Base-by-base conservation (phyloP, 2,888 invertebrate species). In the Drepanosiphum platanoidis region DNA sequence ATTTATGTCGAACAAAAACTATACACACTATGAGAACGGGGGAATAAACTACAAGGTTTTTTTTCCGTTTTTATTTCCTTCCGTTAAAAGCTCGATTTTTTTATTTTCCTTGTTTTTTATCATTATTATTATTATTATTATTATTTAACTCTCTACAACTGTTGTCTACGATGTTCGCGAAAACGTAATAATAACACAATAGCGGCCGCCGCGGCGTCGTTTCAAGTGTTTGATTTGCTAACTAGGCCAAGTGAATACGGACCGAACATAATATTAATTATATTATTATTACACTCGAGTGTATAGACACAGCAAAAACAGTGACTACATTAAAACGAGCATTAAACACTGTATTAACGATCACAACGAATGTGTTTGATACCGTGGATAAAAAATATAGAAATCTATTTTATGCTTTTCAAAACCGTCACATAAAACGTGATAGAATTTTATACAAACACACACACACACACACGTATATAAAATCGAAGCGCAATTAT, bases 231-330 rank as follows among this genome's bases (percentile, higher is more conserved):
- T 36, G 80, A 71, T 81, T 81, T 58, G 52, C 11, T 81, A 81
- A 81, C 70, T 81, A 71, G 80, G 80, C 70, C 80, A 81, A 79
- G 68, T 34, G 68, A 68, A 79, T 74, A 58, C 36, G 36, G 58
- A 71, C n/a, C 80, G 36, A 27, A 30, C 58, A 52, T 70, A 70
- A 81, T 36, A 27, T 7, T 36, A 58, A 71, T 81, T 30, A 36
- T 39, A 58, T 80, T 71, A 81, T 18, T 68, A 34, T n/a, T 70
- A 52, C 68, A 58, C 27, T 71, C 36, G 36, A 58, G 70, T 39
- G 58, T 71, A 27, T 64, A 18, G 27, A 70, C 70, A 27, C 46
- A 13, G 18, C 27, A 5, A 46, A 52, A 72, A 30, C 61, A 5
- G 46, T 32, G 39, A 71, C 36, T 22, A 27, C 36, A 61, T 61